Evolutionary conservation across 2,113 vertebrate species (phyloP), one percentile per base, ranked within the genome.

Genomic region (Lepus americanus): DNA sequence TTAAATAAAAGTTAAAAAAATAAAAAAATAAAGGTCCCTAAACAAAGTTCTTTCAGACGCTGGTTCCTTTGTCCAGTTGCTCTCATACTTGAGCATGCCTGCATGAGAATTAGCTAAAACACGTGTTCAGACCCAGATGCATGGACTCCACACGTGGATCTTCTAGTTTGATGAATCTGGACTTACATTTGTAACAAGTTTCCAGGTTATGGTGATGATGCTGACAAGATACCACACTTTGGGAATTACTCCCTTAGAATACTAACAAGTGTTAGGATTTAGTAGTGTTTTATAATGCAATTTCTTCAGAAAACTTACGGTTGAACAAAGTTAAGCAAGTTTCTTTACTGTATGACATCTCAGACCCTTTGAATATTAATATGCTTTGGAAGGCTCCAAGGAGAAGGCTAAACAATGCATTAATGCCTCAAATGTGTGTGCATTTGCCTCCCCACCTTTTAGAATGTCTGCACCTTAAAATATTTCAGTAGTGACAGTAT

Each of bases 51-150:
- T 90, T 88, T 6, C 29, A 19, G 61, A 90, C 92, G 14, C 44
- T 61, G 29, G 12, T 69, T 89, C 3, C 64, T n/a, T 69, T 78
- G 14, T 63, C 7, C 25, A 74, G 0, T 92, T 20, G 20, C 36
- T 80, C 10, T 91, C 19, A 63, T 72, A 72, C 33, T 82, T 94
- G n/a, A 64, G 16, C 53, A 70, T 66, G 19, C 5, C 36, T 83
- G 59, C 3, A 63, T 85, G 73, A 89, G 27, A 76, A 67, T 72
- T 36, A 64, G 19, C 14, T 69, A 14, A 86, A 92, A 3, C 9
- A 61, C 39, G 84, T 94, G 8, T 92, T 86, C 78, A 94, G 94
- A 88, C 31, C 74, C 55, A 44, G 20, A 92, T 87, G 72, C 89
- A 13, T 59, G 33, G 6, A 23, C 25, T 76, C 22, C 44, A 76